A percentile compares a stretch with the other conserved stretches of the same genome.
Evolutionary conservation across 2,888 invertebrate genomes (phyloP).

Genomic region (Yponomeuta cagnagella): DNA sequence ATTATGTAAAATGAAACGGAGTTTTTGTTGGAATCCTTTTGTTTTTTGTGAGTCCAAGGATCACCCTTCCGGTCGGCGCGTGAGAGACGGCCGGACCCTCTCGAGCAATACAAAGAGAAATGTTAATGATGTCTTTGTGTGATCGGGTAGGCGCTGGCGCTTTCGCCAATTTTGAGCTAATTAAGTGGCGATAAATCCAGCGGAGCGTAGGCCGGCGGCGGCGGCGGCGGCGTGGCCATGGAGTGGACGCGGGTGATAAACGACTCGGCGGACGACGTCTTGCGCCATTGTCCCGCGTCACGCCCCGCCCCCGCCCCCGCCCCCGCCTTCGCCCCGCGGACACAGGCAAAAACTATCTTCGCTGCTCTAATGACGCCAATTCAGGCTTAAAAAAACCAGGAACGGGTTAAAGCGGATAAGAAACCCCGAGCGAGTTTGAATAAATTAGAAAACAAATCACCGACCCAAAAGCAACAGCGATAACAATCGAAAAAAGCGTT

Average conservation of each 20-base stretch:
- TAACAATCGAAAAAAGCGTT: not conserved
- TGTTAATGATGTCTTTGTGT: constrained; percentile 3
- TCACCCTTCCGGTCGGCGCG: not conserved
- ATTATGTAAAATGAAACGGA: constrained; percentile 1
- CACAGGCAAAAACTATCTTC: not conserved
- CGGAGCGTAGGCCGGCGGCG: not conserved
- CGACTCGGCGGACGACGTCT: constrained; percentile 1
- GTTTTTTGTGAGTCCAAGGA: not conserved
- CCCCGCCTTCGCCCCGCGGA: not conserved
- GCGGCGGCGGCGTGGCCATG: not conserved
- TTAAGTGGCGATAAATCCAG: constrained; percentile 6
- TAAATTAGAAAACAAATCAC: not conserved
- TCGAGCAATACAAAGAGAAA: not conserved
- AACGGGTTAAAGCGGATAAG: not conserved
- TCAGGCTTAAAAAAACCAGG: not conserved
- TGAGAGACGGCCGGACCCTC: not conserved
- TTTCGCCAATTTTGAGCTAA: not conserved
- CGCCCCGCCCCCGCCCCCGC: not conserved
- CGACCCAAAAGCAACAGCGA: not conserved
- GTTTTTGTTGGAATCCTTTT: not conserved
- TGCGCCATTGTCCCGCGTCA: constrained; percentile 8
- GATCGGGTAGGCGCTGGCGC: not conserved
- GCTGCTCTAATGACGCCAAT: not conserved
- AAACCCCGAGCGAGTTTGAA: not conserved
- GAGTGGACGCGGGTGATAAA: constrained; percentile 5